Base-by-base conservation (phyloP, 2,113 vertebrate species). In the Falcunculus frontatus region DNA sequence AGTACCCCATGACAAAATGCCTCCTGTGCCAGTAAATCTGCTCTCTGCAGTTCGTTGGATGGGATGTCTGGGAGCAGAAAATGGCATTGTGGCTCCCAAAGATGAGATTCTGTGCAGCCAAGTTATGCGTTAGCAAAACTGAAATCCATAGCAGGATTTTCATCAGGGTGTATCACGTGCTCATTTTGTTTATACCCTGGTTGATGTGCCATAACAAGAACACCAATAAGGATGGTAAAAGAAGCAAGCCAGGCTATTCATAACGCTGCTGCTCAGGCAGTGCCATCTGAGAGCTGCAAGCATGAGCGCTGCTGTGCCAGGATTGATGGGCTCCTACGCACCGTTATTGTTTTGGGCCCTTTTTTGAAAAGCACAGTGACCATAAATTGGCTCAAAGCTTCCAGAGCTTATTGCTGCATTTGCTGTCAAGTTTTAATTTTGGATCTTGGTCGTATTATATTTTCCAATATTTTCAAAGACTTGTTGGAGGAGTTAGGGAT, bases 381-480 rank as follows among this genome's bases (percentile, higher is more conserved):
- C 42, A 37, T 77, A 77, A 93, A 92, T 83, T 35, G 69, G 33
- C 76, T 64, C 30, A 78, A 75, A 84, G 60, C 65, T 82, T 78
- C 47, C 49, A 49, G 27, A 89, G 44, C 26, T 72, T 85, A 39
- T 39, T 69, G 67, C 62, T 90, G 55, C 42, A 46, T 83, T 59
- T 95, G 17, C 70, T 85, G 72, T 87, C 67, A 52, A 74, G 30
- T 55, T 87, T 90, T 85, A 90, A 91, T 86, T 95, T 69, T 96
- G 70, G 11, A 37, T 83, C 63, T 59, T 63, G 82, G 46, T 74
- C 50, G 2, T 44, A 47, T 20, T 76, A 57, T 64, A 7, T 57
- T 88, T 87, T 83, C 49, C 27, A 59, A 7, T 2, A 1, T 80
- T 91, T 93, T 86, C 42, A 29, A 67, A 90, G 39, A 18, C 26